Evolutionary conservation across 2,888 invertebrate species (phyloP).

Genomic region (Thera britannica): DNA sequence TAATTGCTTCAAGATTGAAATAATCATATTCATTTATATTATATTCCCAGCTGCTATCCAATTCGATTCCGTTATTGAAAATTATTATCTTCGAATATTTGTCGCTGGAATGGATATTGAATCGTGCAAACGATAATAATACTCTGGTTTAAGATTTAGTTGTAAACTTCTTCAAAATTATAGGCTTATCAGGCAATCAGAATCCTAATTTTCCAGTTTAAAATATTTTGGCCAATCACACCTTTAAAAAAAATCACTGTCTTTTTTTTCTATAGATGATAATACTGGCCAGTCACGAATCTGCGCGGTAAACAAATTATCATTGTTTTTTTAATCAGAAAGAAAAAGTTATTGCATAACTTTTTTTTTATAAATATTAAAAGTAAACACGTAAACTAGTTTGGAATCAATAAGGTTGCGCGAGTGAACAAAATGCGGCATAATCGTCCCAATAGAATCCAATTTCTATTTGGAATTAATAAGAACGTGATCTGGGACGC

Average conservation of each 20-base stretch:
- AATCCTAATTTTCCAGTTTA: neutral
- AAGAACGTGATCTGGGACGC: slow-evolving; percentile 58
- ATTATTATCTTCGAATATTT: slow-evolving; percentile 21
- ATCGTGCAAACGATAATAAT: slow-evolving; percentile 19
- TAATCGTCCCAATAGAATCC: slow-evolving; percentile 74
- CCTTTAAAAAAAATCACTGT: too few species aligned
- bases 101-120: slow-evolving; percentile 19
- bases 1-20: slow-evolving; percentile 7
- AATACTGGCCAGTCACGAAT: too few species aligned
- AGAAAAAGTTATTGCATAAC: too few species aligned
- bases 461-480: slow-evolving; percentile 70
- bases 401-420: slow-evolving; percentile 67
- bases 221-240: too few species aligned
- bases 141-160: slow-evolving; percentile 23
- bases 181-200: slow-evolving; percentile 8
- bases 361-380: neutral
- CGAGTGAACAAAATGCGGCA: slow-evolving; percentile 62
- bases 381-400: neutral
- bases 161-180: slow-evolving; percentile 20
- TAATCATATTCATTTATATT: neutral
- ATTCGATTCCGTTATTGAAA: slow-evolving; percentile 21
- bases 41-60: slow-evolving; percentile 9
- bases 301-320: too few species aligned
- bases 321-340: too few species aligned
- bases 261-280: too few species aligned